Conservation (phyloP, 2,888 invertebrate genomes). For the Metopia argyrocephala region DNA sequence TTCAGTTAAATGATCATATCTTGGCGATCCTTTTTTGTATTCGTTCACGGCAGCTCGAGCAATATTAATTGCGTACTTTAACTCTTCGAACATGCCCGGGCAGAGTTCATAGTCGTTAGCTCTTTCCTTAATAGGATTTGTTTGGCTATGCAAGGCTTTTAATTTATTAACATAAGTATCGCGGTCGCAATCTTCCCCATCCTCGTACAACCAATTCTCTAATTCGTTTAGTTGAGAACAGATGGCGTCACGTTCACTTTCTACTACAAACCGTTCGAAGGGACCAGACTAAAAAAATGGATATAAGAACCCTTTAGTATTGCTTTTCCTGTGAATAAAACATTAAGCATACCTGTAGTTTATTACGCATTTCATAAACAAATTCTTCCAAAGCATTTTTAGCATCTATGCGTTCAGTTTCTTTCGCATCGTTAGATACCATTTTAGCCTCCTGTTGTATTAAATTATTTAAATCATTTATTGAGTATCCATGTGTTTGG, state of each 20-base stretch:
- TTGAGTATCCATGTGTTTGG: conserved; percentile 85
- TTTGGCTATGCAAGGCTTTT: conserved; percentile 84
- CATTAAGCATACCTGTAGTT: conserved; percentile 81
- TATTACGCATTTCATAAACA: conserved; percentile 96
- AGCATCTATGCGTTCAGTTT: conserved; percentile 96
- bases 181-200: conserved; percentile 94
- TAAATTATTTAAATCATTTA: conserved; percentile 85
- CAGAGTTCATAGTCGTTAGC: conserved; percentile 89
- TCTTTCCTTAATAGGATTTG: conserved; percentile 93
- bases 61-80: conserved; percentile 87
- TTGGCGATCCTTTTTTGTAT: conserved; percentile 85
- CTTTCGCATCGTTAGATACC: conserved; percentile 92
- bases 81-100: conserved; percentile 88
- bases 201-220: conserved; percentile 98
- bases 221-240: conserved; percentile 87
- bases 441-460: conserved; percentile 91
- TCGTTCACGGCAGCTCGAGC: conserved; percentile 89
- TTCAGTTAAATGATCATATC: conserved; percentile 88
- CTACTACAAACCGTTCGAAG: conserved; percentile 86
- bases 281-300: conserved; percentile 82
- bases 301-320: not conserved
- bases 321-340: not conserved
- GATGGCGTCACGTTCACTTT: conserved; percentile 83
- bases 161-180: conserved; percentile 84
- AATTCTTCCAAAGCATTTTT: conserved; percentile 99